Evolutionary conservation across 2,888 invertebrate species (phyloP).

Genomic region (Chrysolina oricalcia): DNA sequence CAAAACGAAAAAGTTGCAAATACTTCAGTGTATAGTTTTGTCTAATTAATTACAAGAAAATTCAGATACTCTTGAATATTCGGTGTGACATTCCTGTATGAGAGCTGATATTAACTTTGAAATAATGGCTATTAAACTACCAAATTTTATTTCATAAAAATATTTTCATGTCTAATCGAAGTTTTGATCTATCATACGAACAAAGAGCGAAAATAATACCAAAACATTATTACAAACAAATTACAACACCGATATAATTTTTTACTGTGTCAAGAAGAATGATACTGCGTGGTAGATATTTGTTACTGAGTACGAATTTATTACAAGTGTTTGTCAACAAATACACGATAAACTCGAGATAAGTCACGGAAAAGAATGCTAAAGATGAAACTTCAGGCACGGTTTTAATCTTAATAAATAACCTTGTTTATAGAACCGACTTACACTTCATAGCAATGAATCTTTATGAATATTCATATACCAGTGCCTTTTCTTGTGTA

Average conservation of each 20-base stretch:
- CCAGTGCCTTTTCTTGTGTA: background rate
- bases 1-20: too few species aligned
- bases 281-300: background rate
- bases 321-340: constrained; percentile 3
- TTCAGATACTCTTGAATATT: too few species aligned
- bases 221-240: background rate
- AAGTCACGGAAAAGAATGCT: background rate
- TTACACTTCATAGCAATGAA: background rate
- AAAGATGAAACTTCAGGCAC: constrained; percentile 17
- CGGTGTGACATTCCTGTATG: too few species aligned
- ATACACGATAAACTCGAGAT: constrained; percentile 5
- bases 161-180: too few species aligned
- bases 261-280: background rate
- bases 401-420: constrained; percentile 24
- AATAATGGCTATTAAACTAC: too few species aligned
- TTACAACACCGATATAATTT: too few species aligned
- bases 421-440: constrained; percentile 9
- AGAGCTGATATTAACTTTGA: too few species aligned
- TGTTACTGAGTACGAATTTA: background rate
- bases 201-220: background rate
- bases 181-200: background rate
- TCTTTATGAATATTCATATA: constrained; percentile 1
- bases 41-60: too few species aligned
- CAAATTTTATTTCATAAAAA: too few species aligned
- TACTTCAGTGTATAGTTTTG: too few species aligned